Conservation (phyloP, 2,797 vertebrate species). For the Characodon lateralis region DNA sequence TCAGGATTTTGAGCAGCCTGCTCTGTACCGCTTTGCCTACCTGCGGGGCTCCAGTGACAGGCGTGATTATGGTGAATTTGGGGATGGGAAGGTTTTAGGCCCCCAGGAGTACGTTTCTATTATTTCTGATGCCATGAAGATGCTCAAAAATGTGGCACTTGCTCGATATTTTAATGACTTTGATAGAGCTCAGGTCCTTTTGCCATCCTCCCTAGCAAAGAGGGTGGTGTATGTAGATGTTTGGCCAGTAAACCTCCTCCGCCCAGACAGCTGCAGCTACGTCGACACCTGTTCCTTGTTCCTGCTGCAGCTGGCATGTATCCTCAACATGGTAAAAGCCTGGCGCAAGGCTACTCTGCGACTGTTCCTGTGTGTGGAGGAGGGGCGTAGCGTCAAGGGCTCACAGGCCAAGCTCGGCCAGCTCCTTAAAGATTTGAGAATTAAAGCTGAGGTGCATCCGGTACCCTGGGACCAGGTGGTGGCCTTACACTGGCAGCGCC, state of each 20-base stretch:
- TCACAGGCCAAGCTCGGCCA: constrained; percentile 87
- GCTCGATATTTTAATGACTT: constrained; percentile 86
- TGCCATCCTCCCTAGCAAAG: constrained; percentile 38
- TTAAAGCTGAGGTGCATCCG: constrained; percentile 84
- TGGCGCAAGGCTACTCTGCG: constrained; percentile 87
- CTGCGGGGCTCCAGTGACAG: constrained; percentile 54
- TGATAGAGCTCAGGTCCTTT: constrained; percentile 70
- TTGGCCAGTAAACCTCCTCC: constrained; percentile 90
- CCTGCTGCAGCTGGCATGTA: constrained; percentile 90
- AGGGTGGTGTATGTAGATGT: constrained; percentile 82
- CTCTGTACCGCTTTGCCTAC: constrained; percentile 74
- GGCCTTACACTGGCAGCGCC: constrained; percentile 89
- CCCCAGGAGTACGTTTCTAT: constrained; percentile 87
- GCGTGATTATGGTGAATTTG: constrained; percentile 28
- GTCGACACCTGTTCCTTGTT: constrained; percentile 92
- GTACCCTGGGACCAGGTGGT: constrained; percentile 90
- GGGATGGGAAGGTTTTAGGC: constrained; percentile 76
- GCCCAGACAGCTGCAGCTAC: constrained; percentile 88
- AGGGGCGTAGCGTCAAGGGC: constrained; percentile 81
- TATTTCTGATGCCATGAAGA: constrained; percentile 89
- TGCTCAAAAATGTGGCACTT: constrained; percentile 89
- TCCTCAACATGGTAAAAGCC: constrained; percentile 88
- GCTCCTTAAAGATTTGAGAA: constrained; percentile 88
- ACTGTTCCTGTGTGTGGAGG: constrained; percentile 91
- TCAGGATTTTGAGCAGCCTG: constrained; percentile 36